A percentile compares a stretch with the other conserved stretches of the same genome.
Evolutionary conservation across 2,113 vertebrate species (phyloP).

Genomic region (Tangachromis dhanisi): DNA sequence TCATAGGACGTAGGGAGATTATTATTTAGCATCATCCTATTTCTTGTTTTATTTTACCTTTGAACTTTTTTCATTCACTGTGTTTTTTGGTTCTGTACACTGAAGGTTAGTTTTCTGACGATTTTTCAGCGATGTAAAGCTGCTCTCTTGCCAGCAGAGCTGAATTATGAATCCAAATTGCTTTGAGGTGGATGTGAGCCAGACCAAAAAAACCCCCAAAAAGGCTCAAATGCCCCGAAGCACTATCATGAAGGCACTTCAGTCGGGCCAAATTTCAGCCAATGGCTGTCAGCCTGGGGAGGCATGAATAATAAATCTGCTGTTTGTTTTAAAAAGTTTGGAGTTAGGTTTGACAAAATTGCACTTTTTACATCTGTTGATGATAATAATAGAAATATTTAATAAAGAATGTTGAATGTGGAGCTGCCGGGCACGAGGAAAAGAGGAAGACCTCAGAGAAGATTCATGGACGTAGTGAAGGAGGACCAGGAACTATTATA

Average conservation of each 20-base stretch:
- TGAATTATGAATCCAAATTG: not conserved
- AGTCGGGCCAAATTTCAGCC: not conserved
- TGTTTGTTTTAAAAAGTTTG: not conserved
- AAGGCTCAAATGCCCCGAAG: not conserved
- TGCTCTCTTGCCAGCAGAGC: not conserved
- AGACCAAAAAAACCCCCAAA: not conserved
- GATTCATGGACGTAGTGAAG: not conserved
- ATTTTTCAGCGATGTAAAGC: not conserved
- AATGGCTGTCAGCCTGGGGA: not conserved
- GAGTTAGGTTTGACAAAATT: not conserved
- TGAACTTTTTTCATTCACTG: not conserved
- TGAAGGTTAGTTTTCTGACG: not conserved
- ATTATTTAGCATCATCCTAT: not conserved
- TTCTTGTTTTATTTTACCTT: not conserved
- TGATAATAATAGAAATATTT: not conserved
- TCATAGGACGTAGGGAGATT: not conserved
- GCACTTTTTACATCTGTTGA: fast-evolving
- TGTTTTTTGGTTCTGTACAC: not conserved
- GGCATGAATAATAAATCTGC: not conserved
- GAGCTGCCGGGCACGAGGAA: fast-evolving
- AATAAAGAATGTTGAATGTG: not conserved
- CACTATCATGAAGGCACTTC: not conserved
- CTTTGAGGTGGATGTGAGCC: not conserved
- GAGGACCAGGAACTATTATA: not conserved
- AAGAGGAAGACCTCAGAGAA: not conserved